These are phyloP conservation scores for Cyprinodon diabolis DNA, from an alignment of 2,797 vertebrate genomes.

Conservation along the genomic window DNA sequence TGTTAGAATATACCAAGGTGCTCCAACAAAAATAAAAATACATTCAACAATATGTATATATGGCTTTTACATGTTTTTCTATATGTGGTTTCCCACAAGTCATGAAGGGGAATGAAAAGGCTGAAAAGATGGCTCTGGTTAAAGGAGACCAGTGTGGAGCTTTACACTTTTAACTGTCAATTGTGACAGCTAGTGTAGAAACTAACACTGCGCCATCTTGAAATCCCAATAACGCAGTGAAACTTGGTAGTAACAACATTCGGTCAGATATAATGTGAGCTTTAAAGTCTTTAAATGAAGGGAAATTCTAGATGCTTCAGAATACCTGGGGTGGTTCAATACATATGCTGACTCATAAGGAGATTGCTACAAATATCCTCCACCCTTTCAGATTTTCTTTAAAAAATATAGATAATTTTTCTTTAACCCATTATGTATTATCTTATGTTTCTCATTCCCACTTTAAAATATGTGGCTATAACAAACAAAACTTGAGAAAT, in stretches of 20 bases:
- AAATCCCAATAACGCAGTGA: background rate
- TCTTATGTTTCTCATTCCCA: background rate
- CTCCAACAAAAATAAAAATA: background rate
- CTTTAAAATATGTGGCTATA: background rate
- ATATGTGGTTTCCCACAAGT: background rate
- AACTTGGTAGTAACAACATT: background rate
- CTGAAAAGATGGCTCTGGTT: background rate
- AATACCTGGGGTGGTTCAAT: background rate
- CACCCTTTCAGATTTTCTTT: background rate
- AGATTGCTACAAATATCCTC: background rate
- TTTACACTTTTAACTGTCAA: background rate
- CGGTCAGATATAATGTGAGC: background rate
- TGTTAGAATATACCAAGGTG: background rate
- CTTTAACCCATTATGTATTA: background rate
- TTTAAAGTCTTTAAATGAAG: background rate
- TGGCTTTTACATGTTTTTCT: background rate
- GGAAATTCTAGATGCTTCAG: background rate
- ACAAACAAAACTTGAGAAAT: background rate
- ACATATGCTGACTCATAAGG: background rate
- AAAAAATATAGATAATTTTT: background rate
- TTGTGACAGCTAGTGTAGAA: background rate
- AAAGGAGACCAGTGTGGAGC: background rate
- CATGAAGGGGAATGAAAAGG: background rate
- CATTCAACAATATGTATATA: background rate
- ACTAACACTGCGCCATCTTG: background rate